Conservation (phyloP, 2,113 vertebrate species). For the Myrmecophaga tridactyla region DNA sequence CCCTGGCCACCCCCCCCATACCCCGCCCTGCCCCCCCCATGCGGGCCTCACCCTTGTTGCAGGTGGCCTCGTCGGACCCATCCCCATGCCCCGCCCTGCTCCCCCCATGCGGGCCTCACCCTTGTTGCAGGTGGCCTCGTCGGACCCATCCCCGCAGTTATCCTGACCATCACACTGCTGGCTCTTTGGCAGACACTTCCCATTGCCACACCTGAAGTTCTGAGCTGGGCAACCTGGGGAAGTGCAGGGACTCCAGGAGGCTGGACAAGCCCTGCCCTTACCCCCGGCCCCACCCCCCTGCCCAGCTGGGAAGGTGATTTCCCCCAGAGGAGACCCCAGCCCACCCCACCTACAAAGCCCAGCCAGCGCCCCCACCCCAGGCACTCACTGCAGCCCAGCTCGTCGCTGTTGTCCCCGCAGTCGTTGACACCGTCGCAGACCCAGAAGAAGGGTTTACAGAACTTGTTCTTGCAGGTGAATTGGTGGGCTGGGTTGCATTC, state of each 20-base stretch:
- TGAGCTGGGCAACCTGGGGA: slow-evolving; percentile 77
- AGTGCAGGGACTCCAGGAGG: fast-evolving
- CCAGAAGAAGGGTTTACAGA: slow-evolving; percentile 94
- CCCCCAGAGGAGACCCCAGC: neutral
- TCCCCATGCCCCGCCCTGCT: neutral
- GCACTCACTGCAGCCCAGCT: slow-evolving; percentile 89
- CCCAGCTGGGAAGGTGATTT: neutral
- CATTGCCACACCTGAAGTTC: slow-evolving; percentile 83
- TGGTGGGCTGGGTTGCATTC: slow-evolving; percentile 58
- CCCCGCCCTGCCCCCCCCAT: neutral
- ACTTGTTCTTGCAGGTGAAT: slow-evolving; percentile 87
- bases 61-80: slow-evolving; percentile 88
- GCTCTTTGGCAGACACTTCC: slow-evolving; percentile 84
- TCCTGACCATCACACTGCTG: slow-evolving; percentile 84
- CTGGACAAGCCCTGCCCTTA: neutral
- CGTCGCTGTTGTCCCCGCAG: slow-evolving; percentile 93
- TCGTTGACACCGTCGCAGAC: slow-evolving; percentile 91
- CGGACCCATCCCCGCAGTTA: slow-evolving; percentile 89
- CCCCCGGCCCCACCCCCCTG: neutral
- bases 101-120: slow-evolving; percentile 77
- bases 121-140: slow-evolving; percentile 85
- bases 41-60: slow-evolving; percentile 79
- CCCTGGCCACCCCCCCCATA: neutral
- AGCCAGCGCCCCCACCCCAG: neutral
- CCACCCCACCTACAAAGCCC: neutral